Base-by-base conservation (phyloP, 2,113 vertebrate genomes). In the Aegithalos caudatus region DNA sequence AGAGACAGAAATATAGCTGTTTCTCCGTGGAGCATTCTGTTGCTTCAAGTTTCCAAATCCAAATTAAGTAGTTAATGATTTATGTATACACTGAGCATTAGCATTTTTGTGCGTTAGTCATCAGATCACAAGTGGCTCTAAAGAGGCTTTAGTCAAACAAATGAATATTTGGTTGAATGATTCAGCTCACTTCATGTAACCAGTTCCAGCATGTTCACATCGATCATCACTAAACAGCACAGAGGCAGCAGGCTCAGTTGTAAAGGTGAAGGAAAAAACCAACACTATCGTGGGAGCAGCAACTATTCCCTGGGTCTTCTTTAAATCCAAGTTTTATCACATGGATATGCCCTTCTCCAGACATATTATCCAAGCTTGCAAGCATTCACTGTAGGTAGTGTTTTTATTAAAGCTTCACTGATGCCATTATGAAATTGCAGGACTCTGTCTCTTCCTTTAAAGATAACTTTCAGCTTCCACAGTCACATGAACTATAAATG, bases 61-160 rank as follows among this genome's bases (percentile, higher is more conserved):
- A 96, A 96, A 97, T 95, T 95, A 97, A 96, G 86, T 70, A 95
- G 92, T 96, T 95, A 96, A 95, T 94, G 93, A 96, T 96, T 95
- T 96, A 93, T 95, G 88, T 90, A 93, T 94, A 97, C 94, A 96
- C 47, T 42, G 72, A 96, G 80, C 92, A 90, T 92, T 93, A 94
- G 94, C 92, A 92, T 96, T 95, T 96, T 96, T 77, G 86, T 90
- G 80, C 80, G 5, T 86, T 93, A 95, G 92, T 94, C 93, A 92
- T 93, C 93, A 92, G 92, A 92, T 83, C 94, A 96, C 94, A 97
- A 97, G 94, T 95, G 92, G 94, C 67, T 94, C 90, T 94, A 95
- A 94, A 96, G 96, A 97, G 84, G 92, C 88, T 94, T 96, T 88
- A 96, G 92, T 88, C 94, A 97, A 96, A 95, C 87, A 96, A 92